phyloP scores from a whole-genome alignment of 2,888 invertebrate genomes.

The Malacosoma neustria region DNA sequence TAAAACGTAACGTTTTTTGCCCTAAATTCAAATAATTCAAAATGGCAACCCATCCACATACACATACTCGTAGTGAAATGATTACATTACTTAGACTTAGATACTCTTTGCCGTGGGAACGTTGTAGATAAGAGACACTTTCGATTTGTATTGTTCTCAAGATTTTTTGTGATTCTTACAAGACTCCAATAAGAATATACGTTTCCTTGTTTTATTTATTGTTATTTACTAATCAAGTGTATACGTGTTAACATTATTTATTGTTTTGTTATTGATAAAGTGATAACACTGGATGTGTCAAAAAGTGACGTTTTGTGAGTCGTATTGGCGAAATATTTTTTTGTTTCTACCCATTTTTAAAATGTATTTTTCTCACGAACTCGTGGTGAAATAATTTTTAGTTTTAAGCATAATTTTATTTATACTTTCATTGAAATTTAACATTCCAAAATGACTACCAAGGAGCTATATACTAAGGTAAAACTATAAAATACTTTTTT shows the following conservation, averaged over 20 bases:
- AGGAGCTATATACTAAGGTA: constrained; percentile 72
- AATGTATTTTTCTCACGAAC: constrained; percentile 48
- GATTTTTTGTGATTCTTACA: constrained; percentile 30
- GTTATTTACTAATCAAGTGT: constrained; percentile 22
- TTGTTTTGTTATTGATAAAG: constrained; percentile 24
- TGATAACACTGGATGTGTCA: constrained; percentile 45
- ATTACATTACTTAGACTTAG: constrained; percentile 8
- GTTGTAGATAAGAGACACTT: constrained; percentile 29
- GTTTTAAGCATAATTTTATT: constrained; percentile 19
- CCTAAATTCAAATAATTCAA: constrained; percentile 36
- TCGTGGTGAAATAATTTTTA: constrained; percentile 49
- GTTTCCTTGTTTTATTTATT: constrained; percentile 21
- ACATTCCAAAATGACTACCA: constrained; percentile 52
- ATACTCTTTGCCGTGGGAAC: constrained; percentile 1
- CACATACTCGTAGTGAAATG: constrained; percentile 52
- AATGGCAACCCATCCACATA: constrained; percentile 51
- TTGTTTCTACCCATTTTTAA: constrained; percentile 20
- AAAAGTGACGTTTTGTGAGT: constrained; percentile 49
- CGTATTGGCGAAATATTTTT: not conserved
- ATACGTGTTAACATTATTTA: constrained; percentile 10
- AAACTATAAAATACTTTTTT: no score
- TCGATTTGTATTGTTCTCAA: constrained; percentile 44
- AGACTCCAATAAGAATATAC: constrained; percentile 37
- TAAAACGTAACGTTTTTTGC: constrained; percentile 33
- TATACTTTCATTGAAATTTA: constrained; percentile 13